Evolutionary conservation across 2,888 invertebrate species (phyloP), one percentile per base, ranked within the genome.

Genomic region (Hemithea aestivaria): DNA sequence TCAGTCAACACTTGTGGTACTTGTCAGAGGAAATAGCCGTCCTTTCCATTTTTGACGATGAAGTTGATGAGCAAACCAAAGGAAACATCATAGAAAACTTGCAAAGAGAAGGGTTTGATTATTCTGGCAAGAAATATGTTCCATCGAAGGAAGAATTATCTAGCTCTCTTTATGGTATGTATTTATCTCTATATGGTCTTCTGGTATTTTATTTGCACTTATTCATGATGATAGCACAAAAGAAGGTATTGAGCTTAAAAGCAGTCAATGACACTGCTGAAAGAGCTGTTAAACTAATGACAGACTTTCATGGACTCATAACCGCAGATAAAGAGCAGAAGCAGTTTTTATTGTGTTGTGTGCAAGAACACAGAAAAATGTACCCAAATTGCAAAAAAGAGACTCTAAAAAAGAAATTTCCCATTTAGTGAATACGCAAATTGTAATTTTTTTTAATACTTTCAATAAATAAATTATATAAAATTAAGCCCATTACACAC

Each of bases 291-390:
- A 45, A 48, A 38, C 20, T 43, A n/a, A 48, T 51, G 48, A 40
- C 47, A 48, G 47, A 49, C 28, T 55, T 51, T 42, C 30, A 51
- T 35, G 47, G 45, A 16, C 35, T 51, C 7, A 44, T 48, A 30
- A 45, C 47, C 21, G 52, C 36, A 11, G 10, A 51, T 6, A 46
- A 51, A 28, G 42, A 48, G 32, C 40, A 48, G 40, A 32, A 36
- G 7, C 33, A 33, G 12, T 41, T 25, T 36, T 45, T 48, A 10
- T 8, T 53, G 20, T 40, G 42, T 30, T 48, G 46, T 30, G 46
- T 50, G 1, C 41, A 29, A 26, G 36, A 42, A 12, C 27, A 37
- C 7, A 22, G 34, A 31, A 45, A 40, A 10, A 6, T 27, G 11
- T 27, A 35, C 10, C 34, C 35, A 10, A 22, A 35, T 12, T 27